Evolutionary conservation across 2,888 invertebrate species (phyloP), one percentile per base, ranked within the genome.

Genomic region (Apamea crenata): DNA sequence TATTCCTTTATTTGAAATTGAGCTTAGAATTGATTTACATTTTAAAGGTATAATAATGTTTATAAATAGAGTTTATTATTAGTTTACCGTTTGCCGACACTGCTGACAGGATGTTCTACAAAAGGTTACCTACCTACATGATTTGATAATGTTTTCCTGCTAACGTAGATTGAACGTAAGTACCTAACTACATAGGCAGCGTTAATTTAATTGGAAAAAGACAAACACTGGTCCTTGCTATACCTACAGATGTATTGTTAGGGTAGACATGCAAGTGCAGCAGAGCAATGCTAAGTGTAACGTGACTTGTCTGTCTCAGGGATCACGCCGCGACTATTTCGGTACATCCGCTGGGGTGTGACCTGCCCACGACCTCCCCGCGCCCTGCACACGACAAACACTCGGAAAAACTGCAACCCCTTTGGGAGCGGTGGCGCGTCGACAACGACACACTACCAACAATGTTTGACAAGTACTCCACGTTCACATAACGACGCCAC

Each of bases 331-430:
- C 74, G 72, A 74, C 82, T 91, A 91, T 91, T 91, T 91, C 65
- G 84, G 88, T 87, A 87, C 90, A 88, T 91, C 88, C 88, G 89
- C 76, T 79, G 83, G 29, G 40, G 67, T 44, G 69, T 70, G 75
- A 59, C 74, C 56, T 74, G 25, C n/a, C 25, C n/a, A 12, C 56
- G 56, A 12, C 1, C 25, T 53, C 18, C 50, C 29, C 56, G 53
- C 73, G 25, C 59, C 40, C 66, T n/a, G 36, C 29, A 73, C 74
- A 47, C 16, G 8, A 32, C 36, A 29, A 59, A 21, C 67, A 70
- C 63, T 65, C 32, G 50, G 67, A 68, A 75, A 80, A 80, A 81
- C 32, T 79, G 83, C 82, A 81, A 78, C 71, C 71, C 74, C 72
- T 47, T 40, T 14, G 16, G 25, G 36, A 53, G 63, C 29, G 18